These are phyloP conservation scores for Cheilosia urbana DNA, from an alignment of 2,888 invertebrate species.

Conservation along the genomic window DNA sequence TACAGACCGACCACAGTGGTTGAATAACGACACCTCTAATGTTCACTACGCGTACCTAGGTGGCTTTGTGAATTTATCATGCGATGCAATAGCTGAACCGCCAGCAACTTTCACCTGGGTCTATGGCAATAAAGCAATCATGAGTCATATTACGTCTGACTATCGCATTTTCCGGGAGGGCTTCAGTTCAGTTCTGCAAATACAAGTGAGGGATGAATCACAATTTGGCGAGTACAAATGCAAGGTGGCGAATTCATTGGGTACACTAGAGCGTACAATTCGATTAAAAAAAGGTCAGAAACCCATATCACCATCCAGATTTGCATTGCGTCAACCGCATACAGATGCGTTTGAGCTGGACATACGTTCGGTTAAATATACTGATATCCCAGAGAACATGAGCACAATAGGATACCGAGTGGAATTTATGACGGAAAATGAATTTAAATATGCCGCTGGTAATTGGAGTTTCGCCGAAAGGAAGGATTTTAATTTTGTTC, in stretches of 20 bases:
- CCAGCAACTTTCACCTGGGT: constrained; percentile 85
- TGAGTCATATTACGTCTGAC: constrained; percentile 78
- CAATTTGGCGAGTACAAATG: constrained; percentile 86
- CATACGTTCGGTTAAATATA: constrained; percentile 81
- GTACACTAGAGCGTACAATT: constrained; percentile 84
- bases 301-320: constrained; percentile 84
- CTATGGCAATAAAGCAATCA: constrained; percentile 81
- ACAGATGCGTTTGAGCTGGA: constrained; percentile 83
- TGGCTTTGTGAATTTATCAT: constrained; percentile 86
- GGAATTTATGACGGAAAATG: constrained; percentile 81
- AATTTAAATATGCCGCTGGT: constrained; percentile 81
- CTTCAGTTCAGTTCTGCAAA: constrained; percentile 82
- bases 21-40: constrained; percentile 79
- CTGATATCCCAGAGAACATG: constrained; percentile 81
- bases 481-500: constrained; percentile 81
- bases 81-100: constrained; percentile 86
- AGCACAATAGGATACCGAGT: constrained; percentile 83
- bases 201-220: constrained; percentile 79
- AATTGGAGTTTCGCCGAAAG: constrained; percentile 83
- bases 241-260: constrained; percentile 85
- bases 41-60: constrained; percentile 83
- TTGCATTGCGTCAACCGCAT: constrained; percentile 81
- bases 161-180: constrained; percentile 82
- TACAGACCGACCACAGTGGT: constrained; percentile 82
- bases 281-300: constrained; percentile 85